phyloP scores from a whole-genome alignment of 92 coral and sea anemone species.

The Heteractis magnifica region DNA sequence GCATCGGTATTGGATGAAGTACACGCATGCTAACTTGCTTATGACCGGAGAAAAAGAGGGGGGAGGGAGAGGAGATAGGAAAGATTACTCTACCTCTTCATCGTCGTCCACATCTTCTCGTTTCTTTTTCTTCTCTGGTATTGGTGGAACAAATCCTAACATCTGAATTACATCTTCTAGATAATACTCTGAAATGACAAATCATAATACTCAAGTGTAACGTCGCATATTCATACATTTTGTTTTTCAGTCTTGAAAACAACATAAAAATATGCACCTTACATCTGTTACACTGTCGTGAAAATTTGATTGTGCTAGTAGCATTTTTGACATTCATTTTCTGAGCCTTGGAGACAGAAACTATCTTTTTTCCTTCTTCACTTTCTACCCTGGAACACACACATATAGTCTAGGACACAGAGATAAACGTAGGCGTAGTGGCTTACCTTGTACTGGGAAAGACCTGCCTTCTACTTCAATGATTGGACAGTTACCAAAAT shows the following conservation, averaged over 20 bases:
- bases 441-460: conserved; percentile 93
- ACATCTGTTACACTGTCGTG: too few relatives aligned
- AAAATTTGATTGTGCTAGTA: too few relatives aligned
- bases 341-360: too few relatives aligned
- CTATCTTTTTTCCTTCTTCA: too few relatives aligned
- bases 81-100: conserved; percentile 63
- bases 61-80: background rate
- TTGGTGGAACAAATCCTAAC: conserved; percentile 93
- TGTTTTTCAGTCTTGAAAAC: too few relatives aligned
- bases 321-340: too few relatives aligned
- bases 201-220: background rate
- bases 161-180: conserved; percentile 97
- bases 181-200: conserved; percentile 65
- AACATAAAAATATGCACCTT: too few relatives aligned
- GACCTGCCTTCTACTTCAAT: conserved; percentile 96
- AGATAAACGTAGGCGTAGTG: background rate
- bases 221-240: too few relatives aligned
- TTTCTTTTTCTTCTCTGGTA: conserved; percentile 90
- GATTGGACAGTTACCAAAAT: conserved; percentile 91
- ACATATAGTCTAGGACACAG: too few relatives aligned
- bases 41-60: background rate
- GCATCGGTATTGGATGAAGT: too few relatives aligned
- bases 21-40: too few relatives aligned
- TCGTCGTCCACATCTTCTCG: conserved; percentile 86
- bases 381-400: too few relatives aligned